Percentiles rank a stretch among this genome's conserved stretches.
These are phyloP conservation scores for Cephus sareptanus DNA, from an alignment of 2,888 invertebrate genomes.

Conservation along the genomic window DNA sequence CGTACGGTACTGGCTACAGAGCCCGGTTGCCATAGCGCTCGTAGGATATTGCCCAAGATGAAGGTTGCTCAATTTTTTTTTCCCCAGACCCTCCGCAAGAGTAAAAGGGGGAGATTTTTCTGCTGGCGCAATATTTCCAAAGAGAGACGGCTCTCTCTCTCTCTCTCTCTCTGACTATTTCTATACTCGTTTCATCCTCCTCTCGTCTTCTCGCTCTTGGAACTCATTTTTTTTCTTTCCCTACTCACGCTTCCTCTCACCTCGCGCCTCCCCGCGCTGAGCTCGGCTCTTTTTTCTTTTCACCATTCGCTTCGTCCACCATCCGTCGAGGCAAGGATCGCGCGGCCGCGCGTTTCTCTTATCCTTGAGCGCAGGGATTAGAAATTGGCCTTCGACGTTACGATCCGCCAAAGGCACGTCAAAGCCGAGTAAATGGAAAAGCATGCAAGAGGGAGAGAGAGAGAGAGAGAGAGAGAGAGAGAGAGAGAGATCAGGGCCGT, in stretches of 20 bases:
- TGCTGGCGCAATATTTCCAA: conserved; percentile 6
- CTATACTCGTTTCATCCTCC: conserved; percentile 16
- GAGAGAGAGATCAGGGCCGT: conserved; percentile 26
- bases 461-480: conserved; percentile 21
- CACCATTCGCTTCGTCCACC: conserved; percentile 8
- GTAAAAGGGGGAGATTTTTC: conserved; percentile 1
- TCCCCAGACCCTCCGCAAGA: neutral
- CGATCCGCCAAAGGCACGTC: conserved; percentile 17
- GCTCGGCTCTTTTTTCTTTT: conserved; percentile 16
- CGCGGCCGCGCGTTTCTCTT: conserved; percentile 46
- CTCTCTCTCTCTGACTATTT: conserved; percentile 12
- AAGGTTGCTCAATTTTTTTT: conserved; percentile 11
- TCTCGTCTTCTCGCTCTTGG: conserved; percentile 18
- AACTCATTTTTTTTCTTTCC: neutral
- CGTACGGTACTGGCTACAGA: neutral
- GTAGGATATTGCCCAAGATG: neutral
- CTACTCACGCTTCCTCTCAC: conserved; percentile 5
- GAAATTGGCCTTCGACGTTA: conserved; percentile 58
- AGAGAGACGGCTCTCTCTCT: conserved; percentile 1
- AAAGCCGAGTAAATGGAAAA: conserved; percentile 2
- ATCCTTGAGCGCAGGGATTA: conserved; percentile 55
- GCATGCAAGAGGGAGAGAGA: conserved; percentile 12
- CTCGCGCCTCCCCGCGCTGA: conserved; percentile 11
- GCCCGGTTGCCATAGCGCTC: neutral
- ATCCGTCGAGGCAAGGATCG: conserved; percentile 33